Percentiles rank a stretch among this genome's conserved stretches.
These are phyloP conservation scores for Drosophila grimshawi DNA, from an alignment of 1,140 invertebrate genomes.

Conservation along the genomic window DNA sequence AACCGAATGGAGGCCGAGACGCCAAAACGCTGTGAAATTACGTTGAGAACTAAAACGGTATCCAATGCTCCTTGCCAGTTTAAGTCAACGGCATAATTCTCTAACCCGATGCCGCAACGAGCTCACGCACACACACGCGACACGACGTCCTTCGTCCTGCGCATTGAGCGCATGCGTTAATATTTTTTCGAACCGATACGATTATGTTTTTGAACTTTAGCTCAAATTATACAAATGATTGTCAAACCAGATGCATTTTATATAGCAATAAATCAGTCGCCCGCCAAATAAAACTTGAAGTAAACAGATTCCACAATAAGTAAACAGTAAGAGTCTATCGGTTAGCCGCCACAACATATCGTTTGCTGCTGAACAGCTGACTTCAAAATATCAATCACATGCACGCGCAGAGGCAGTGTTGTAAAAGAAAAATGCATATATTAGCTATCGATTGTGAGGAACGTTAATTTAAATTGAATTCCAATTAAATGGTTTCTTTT, in stretches of 20 bases:
- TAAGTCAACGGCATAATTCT: slow-evolving; percentile 40
- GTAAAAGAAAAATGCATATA: background rate
- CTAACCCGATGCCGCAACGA: slow-evolving; percentile 24
- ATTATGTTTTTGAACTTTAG: slow-evolving; percentile 3
- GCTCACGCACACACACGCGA: background rate
- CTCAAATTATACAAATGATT: background rate
- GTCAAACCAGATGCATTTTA: background rate
- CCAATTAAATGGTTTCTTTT: background rate
- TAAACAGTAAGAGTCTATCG: slow-evolving; percentile 3
- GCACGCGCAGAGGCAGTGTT: slow-evolving; percentile 1
- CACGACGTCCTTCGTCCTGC: slow-evolving; percentile 34
- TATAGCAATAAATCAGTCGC: slow-evolving; percentile 1
- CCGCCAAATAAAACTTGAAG: slow-evolving; percentile 35
- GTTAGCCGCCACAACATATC: slow-evolving; percentile 29
- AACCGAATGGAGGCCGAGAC: slow-evolving; percentile 43
- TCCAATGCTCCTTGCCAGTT: slow-evolving; percentile 24
- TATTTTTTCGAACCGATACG: slow-evolving; percentile 13
- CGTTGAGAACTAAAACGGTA: slow-evolving; percentile 57
- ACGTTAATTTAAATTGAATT: slow-evolving; percentile 1
- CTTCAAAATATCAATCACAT: background rate
- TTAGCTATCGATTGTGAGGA: background rate
- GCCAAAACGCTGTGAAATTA: slow-evolving; percentile 53
- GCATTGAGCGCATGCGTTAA: slow-evolving; percentile 35
- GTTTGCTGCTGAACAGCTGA: slow-evolving; percentile 18
- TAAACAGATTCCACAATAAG: slow-evolving; percentile 23